Base-by-base conservation (phyloP, 1,140 invertebrate species). In the Cherax destructor region DNA sequence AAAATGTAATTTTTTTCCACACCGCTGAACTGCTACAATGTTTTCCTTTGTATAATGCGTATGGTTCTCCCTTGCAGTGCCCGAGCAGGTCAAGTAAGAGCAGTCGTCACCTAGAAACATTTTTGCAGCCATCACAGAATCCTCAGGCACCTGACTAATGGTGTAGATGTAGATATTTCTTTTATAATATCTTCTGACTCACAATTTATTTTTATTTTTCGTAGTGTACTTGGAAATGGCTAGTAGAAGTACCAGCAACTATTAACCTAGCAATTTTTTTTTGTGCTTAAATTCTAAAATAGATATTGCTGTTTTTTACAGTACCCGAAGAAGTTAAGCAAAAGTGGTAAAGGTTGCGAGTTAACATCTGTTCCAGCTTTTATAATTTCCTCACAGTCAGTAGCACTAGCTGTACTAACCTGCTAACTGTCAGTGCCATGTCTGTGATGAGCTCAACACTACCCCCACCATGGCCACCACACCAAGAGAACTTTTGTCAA, bases 371-470 rank as follows among this genome's bases (percentile, higher is more conserved):
- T 65, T 85, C 83, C 83, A 85, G 83, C 83, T 85, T 85, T 85
- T 85, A 52, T 47, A 74, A 85, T 24, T 52, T 85, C 49, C 69
- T 85, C 61, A 85, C 83, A 85, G 83, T 65, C 83, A 85, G 83
- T 85, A 85, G 83, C 49, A 61, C 18, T 85, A 76, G 83, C 83
- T 74, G 83, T 85, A 85, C 69, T 85, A 85, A 85, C 83, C 83
- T 85, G 69, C 83, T 50, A 85, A 69, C 83, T 69, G 83, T 85
- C 83, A n/a, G 83, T 85, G 83, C 83, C 83, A 85, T 24, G n/a
- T n/a, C n/a, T 49, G 69, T 85, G 83, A 85, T 85, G n/a, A 85
- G 83, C 65, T 69, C 41, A 85, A 30, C 83, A 85, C 83, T 65
- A 85, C 83, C 83, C 30, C 83, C 83, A 24, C 65, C 83, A 76